These are phyloP conservation scores for Odobenus rosmarus DNA, from an alignment of 2,113 vertebrate genomes.

Conservation along the genomic window DNA sequence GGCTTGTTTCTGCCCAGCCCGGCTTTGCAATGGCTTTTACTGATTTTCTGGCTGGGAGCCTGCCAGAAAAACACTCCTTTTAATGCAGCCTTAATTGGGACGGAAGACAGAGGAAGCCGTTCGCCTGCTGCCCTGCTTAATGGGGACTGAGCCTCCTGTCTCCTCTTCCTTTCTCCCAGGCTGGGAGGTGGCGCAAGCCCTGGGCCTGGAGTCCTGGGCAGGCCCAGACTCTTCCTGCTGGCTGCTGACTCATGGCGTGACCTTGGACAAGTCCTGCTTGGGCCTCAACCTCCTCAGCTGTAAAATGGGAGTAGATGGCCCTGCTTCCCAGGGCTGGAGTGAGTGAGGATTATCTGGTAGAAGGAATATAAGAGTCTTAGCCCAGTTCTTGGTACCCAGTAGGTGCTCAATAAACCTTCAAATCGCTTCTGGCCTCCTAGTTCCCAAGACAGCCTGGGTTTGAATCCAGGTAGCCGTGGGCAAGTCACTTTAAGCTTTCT, in stretches of 20 bases:
- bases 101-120: constrained; percentile 46
- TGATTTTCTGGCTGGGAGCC: constrained; percentile 48
- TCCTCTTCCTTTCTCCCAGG: not conserved
- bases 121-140: not conserved
- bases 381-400: not conserved
- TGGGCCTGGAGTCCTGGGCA: not conserved
- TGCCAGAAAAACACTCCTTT: constrained; percentile 56
- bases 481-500: not conserved
- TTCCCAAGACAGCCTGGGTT: not conserved
- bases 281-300: not conserved
- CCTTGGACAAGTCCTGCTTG: not conserved
- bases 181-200: not conserved
- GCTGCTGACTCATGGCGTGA: constrained; percentile 71
- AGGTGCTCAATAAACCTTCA: not conserved
- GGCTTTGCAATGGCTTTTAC: constrained; percentile 23
- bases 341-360: not conserved
- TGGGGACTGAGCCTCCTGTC: not conserved
- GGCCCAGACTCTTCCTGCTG: not conserved
- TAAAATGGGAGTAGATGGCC: not conserved
- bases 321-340: not conserved
- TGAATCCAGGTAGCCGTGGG: not conserved
- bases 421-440: fast-evolving
- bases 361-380: not conserved
- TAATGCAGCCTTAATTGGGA: constrained; percentile 71
- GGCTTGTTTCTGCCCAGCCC: constrained; percentile 10